Percentiles rank a stretch among this genome's conserved stretches.
Conservation (phyloP, 1,140 invertebrate genomes). For the Vanessa atalanta region DNA sequence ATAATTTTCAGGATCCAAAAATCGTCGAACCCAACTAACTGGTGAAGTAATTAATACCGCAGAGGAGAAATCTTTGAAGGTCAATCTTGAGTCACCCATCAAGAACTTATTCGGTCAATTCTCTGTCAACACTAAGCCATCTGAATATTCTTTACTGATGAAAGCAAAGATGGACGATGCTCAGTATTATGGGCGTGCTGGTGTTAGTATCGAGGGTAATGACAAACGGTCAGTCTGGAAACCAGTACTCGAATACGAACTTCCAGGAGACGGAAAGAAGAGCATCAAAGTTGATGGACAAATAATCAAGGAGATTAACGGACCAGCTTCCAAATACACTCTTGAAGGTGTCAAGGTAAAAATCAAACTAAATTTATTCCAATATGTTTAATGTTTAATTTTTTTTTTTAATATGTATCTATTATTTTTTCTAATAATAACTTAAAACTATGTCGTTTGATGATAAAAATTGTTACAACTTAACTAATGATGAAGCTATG, state of each 20-base stretch:
- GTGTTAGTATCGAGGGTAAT: conserved; percentile 82
- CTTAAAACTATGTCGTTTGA: too few relatives aligned
- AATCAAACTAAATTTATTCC: not conserved
- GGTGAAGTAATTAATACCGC: conserved; percentile 71
- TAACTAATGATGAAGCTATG: not conserved
- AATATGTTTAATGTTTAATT: not conserved
- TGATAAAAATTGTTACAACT: too few relatives aligned
- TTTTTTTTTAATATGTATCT: too few relatives aligned
- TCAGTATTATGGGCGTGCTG: conserved; percentile 83
- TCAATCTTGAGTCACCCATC: conserved; percentile 82
- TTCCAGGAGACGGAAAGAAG: conserved; percentile 80
- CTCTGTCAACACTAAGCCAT: conserved; percentile 77
- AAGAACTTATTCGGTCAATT: conserved; percentile 81
- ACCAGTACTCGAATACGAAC: conserved; percentile 85
- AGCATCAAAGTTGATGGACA: conserved; percentile 64
- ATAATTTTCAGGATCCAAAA: conserved; percentile 82
- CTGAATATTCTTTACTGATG: conserved; percentile 81
- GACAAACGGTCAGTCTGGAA: conserved; percentile 81
- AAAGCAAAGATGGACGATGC: conserved; percentile 82
- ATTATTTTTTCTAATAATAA: too few relatives aligned
- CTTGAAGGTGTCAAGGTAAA: conserved; percentile 48
- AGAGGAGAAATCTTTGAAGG: conserved; percentile 81
- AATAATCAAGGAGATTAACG: conserved; percentile 55
- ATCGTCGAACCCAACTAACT: conserved; percentile 82
- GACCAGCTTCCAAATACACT: conserved; percentile 72